Conservation (phyloP, 2,888 invertebrate species). For the Hemistola chrysoprasaria region DNA sequence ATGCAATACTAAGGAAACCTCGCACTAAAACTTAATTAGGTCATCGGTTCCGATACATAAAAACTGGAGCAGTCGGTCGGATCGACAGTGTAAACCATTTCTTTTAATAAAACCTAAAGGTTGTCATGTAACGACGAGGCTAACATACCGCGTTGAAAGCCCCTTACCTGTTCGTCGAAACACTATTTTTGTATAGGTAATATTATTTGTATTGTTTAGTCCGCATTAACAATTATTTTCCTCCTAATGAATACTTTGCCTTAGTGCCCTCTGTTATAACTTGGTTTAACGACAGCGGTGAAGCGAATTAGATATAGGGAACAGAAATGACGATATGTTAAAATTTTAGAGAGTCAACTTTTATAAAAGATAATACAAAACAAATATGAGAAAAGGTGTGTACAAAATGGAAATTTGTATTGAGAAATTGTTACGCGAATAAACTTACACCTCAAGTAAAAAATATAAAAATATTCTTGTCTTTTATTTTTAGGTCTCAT, state of each 20-base stretch:
- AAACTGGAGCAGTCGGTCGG: no score
- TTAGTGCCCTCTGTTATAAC: constrained; percentile 69
- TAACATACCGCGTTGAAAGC: constrained; percentile 61
- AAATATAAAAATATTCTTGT: constrained; percentile 64
- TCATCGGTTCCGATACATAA: no score
- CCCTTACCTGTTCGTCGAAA: constrained; percentile 72
- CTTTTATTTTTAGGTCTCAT: constrained; percentile 59
- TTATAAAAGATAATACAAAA: constrained; percentile 79
- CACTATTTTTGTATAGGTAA: constrained; percentile 68
- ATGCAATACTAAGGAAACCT: no score
- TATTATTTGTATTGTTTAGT: constrained; percentile 63
- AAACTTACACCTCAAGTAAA: constrained; percentile 82
- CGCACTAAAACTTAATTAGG: no score
- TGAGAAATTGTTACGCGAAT: constrained; percentile 83
- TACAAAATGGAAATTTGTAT: constrained; percentile 82
- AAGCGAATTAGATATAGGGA: constrained; percentile 80
- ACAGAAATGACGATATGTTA: constrained; percentile 80
- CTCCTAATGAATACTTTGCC: constrained; percentile 73
- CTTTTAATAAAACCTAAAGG: constrained; percentile 35
- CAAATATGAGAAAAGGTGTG: constrained; percentile 78
- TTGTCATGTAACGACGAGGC: constrained; percentile 52
- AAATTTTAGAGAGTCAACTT: constrained; percentile 81
- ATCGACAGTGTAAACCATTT: no score
- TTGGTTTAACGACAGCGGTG: constrained; percentile 73
- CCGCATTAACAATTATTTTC: constrained; percentile 62